A percentile compares a stretch with the other conserved stretches of the same genome.
Evolutionary conservation across 2,888 invertebrate genomes (phyloP).

Genomic region (Psylliodes chrysocephalus): DNA sequence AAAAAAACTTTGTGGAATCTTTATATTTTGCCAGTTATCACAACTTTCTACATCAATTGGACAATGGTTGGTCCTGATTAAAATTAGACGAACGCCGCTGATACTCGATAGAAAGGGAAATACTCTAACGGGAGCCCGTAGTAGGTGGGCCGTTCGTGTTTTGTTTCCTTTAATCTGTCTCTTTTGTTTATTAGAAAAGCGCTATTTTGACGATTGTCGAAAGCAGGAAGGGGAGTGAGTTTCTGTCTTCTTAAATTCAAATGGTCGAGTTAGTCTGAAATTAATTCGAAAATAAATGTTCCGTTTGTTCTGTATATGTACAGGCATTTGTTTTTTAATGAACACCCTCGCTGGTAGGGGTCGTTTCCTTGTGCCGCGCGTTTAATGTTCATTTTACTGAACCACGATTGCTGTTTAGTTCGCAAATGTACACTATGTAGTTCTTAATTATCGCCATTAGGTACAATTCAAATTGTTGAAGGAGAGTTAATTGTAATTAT

Average conservation of each 20-base stretch:
- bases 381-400: conserved; percentile 5
- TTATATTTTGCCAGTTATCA: too few relatives aligned
- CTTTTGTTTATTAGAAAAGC: conserved; percentile 24
- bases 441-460: conserved; percentile 7
- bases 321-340: conserved; percentile 13
- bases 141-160: conserved; percentile 19
- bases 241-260: too few relatives aligned
- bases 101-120: neutral
- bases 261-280: conserved; percentile 18
- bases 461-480: neutral
- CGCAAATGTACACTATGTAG: neutral
- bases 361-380: neutral
- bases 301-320: conserved; percentile 13
- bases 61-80: too few relatives aligned
- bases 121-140: conserved; percentile 13
- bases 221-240: conserved; percentile 2
- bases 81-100: conserved; percentile 12
- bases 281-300: conserved; percentile 21
- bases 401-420: conserved; percentile 1
- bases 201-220: conserved; percentile 22
- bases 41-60: too few relatives aligned
- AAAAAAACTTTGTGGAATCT: too few relatives aligned
- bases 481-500: neutral
- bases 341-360: conserved; percentile 9
- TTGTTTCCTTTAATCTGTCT: conserved; percentile 30